Conservation (phyloP, 2,888 invertebrate genomes). For the Watsonalla binaria region DNA sequence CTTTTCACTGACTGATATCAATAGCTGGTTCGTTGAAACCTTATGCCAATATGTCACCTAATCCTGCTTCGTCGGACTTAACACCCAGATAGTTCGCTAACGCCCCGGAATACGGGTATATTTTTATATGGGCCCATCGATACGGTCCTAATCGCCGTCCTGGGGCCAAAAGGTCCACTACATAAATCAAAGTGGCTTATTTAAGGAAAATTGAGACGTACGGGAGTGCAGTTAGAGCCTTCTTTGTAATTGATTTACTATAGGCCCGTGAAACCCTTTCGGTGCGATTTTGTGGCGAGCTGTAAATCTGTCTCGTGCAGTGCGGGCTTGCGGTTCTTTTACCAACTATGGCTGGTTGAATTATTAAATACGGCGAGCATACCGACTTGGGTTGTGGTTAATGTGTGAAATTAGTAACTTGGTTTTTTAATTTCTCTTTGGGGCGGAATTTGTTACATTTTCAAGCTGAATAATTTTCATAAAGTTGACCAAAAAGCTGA, state of each 20-base stretch:
- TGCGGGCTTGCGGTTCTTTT: not conserved
- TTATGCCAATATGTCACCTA: not conserved
- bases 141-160: slow-evolving; percentile 19
- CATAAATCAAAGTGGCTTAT: slow-evolving; percentile 1
- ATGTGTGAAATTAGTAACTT: too few relatives aligned
- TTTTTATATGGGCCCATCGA: slow-evolving; percentile 30
- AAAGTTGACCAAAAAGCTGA: too few relatives aligned
- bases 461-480: too few relatives aligned
- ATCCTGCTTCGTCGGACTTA: not conserved
- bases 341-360: not conserved
- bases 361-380: not conserved
- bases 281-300: not conserved
- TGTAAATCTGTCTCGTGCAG: slow-evolving; percentile 1
- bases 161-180: slow-evolving; percentile 7
- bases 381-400: too few relatives aligned
- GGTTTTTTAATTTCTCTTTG: not conserved
- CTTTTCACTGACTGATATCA: too few relatives aligned
- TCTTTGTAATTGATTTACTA: not conserved
- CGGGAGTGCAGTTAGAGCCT: not conserved
- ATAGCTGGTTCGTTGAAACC: not conserved
- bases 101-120: slow-evolving; percentile 23
- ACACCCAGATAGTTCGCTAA: slow-evolving; percentile 3
- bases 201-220: not conserved
- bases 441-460: too few relatives aligned
- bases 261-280: not conserved